Evolutionary conservation across 2,888 invertebrate species (phyloP), one percentile per base, ranked within the genome.

Genomic region (Spodoptera picta): DNA sequence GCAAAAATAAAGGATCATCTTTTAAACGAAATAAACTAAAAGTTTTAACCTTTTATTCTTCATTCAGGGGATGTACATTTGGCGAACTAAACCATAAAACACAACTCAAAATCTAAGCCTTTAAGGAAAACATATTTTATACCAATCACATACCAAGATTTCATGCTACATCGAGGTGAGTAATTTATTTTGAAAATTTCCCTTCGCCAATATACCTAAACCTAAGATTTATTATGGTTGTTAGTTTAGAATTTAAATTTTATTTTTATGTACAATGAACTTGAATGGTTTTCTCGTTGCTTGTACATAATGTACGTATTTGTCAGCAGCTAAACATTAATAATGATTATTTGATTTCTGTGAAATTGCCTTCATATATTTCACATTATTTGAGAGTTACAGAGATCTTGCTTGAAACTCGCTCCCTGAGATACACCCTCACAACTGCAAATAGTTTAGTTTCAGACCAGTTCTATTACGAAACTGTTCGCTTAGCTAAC

Each of bases 401-500:
- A 36, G 36, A 36, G 5, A 36, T 36, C 31, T 31, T 2, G 36
- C 36, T 36, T 36, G 36, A 31, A 31, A 36, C 36, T 36, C 0
- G 36, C 36, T 36, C 36, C 36, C 36, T 36, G 9, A 52, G 27
- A 41, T 45, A 47, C 43, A 49, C 43, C n/a, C 44, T n/a, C 23
- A 50, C 23, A 44, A 59, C 47, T 57, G n/a, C 45, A 46, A 51
- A 45, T 65, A 67, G 58, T 55, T 51, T 44, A 55, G 47, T 62
- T 61, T 65, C 41, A 60, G 50, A 62, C 55, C 57, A 48, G 61
- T 66, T 60, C 19, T 63, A 59, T 77, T 74, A 57, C 56, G 65
- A 70, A 63, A 76, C 56, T 44, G 46, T 49, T 64, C 52, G 52
- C 56, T 65, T 73, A 69, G 58, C 55, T 67, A 68, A 77, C 64